Conservation (phyloP, 1,140 invertebrate species). For the Maniola jurtina region DNA sequence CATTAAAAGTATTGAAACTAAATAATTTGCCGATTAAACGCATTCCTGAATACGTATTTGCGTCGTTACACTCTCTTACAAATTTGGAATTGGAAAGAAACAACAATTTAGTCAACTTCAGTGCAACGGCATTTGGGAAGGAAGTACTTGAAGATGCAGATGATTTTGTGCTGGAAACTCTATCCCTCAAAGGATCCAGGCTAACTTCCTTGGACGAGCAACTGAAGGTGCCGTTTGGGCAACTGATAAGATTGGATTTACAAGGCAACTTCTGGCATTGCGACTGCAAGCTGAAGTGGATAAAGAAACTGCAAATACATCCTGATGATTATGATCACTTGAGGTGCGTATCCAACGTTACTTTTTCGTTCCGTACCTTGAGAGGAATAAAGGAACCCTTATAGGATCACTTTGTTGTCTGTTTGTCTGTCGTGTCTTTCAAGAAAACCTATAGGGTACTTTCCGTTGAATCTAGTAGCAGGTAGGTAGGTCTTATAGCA, state of each 20-base stretch:
- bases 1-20: constrained; percentile 57
- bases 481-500: too few relatives aligned
- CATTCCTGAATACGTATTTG: constrained; percentile 55
- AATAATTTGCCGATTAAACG: constrained; percentile 67
- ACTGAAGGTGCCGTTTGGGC: constrained; percentile 54
- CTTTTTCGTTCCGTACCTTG: background rate
- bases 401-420: too few relatives aligned
- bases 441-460: too few relatives aligned
- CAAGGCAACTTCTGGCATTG: constrained; percentile 72
- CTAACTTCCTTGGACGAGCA: constrained; percentile 52
- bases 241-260: constrained; percentile 55
- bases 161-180: constrained; percentile 57
- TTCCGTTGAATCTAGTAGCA: too few relatives aligned
- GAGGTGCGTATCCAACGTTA: constrained; percentile 42
- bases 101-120: constrained; percentile 59
- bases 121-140: constrained; percentile 55
- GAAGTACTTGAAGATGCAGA: constrained; percentile 59
- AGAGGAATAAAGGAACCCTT: too few relatives aligned
- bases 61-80: constrained; percentile 49
- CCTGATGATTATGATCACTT: constrained; percentile 58
- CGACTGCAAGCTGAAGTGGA: constrained; percentile 66
- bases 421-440: too few relatives aligned
- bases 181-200: constrained; percentile 63
- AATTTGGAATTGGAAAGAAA: constrained; percentile 66
- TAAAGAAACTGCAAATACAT: constrained; percentile 60